Percentiles rank a stretch among this genome's conserved stretches.
Conservation (phyloP, 2,888 invertebrate species). For the Brenthis hecate region DNA sequence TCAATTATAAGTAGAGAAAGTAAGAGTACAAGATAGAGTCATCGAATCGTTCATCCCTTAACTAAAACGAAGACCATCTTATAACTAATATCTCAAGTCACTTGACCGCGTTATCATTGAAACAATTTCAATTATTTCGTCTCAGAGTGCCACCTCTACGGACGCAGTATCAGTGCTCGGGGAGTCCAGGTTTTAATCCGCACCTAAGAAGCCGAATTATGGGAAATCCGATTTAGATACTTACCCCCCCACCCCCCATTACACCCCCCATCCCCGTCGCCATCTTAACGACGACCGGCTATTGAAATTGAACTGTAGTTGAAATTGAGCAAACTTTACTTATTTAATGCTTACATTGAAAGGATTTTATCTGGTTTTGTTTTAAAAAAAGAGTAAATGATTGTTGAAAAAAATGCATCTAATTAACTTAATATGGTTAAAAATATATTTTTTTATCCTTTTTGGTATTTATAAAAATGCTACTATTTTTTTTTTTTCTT, state of each 20-base stretch:
- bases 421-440: not conserved
- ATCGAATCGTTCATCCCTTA: too few relatives aligned
- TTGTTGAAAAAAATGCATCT: too few relatives aligned
- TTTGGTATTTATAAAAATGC: not conserved
- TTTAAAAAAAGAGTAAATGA: too few relatives aligned
- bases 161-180: constrained; percentile 22
- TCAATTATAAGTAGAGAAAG: too few relatives aligned
- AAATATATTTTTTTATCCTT: not conserved
- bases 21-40: too few relatives aligned
- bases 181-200: constrained; percentile 33
- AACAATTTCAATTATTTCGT: constrained; percentile 25
- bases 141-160: constrained; percentile 24
- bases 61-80: not conserved
- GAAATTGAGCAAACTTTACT: constrained; percentile 21
- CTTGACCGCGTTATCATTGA: constrained; percentile 13
- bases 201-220: constrained; percentile 35
- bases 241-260: constrained; percentile 9
- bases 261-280: not conserved
- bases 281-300: constrained; percentile 27
- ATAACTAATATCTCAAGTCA: constrained; percentile 7
- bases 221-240: constrained; percentile 33
- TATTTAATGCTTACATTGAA: constrained; percentile 21
- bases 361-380: too few relatives aligned
- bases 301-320: constrained; percentile 27
- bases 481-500: not conserved